phyloP scores from a whole-genome alignment of 2,113 vertebrate genomes.

The Anolis sagrei region DNA sequence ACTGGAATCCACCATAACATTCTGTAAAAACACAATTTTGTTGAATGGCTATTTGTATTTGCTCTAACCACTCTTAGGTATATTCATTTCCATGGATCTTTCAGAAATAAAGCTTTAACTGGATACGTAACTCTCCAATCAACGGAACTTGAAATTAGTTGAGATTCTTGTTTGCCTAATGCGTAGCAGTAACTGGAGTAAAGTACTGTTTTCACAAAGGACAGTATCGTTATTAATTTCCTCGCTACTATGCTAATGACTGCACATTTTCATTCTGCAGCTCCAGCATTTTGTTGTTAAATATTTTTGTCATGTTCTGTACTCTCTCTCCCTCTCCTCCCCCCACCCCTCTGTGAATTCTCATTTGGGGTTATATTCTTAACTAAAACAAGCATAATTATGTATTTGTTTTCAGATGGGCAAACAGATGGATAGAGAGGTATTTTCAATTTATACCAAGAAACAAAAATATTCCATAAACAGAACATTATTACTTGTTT shows the following conservation, averaged over 20 bases:
- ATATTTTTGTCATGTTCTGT: constrained; percentile 33
- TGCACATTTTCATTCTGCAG: constrained; percentile 27
- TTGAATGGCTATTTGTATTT: too few species aligned
- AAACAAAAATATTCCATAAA: constrained; percentile 11
- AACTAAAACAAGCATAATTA: constrained; percentile 35
- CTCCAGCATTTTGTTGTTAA: constrained; percentile 27
- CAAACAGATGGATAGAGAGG: constrained; percentile 29
- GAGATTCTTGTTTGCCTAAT: neutral
- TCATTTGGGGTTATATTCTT: constrained; percentile 37
- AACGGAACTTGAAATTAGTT: neutral
- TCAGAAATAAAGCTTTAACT: neutral
- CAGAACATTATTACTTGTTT: constrained; percentile 12
- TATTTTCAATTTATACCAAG: constrained; percentile 22
- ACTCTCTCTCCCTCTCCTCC: neutral
- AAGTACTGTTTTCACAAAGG: neutral
- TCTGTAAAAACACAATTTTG: too few species aligned
- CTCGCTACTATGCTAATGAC: neutral
- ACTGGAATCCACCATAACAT: too few species aligned
- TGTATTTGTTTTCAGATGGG: constrained; percentile 35
- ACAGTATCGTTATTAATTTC: neutral
- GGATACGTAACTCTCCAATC: neutral
- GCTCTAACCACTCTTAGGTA: too few species aligned
- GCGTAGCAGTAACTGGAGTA: neutral
- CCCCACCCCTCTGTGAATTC: neutral
- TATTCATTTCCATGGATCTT: neutral